These are phyloP conservation scores for Drosophila obscura DNA, from an alignment of 1,140 invertebrate species.

Conservation along the genomic window DNA sequence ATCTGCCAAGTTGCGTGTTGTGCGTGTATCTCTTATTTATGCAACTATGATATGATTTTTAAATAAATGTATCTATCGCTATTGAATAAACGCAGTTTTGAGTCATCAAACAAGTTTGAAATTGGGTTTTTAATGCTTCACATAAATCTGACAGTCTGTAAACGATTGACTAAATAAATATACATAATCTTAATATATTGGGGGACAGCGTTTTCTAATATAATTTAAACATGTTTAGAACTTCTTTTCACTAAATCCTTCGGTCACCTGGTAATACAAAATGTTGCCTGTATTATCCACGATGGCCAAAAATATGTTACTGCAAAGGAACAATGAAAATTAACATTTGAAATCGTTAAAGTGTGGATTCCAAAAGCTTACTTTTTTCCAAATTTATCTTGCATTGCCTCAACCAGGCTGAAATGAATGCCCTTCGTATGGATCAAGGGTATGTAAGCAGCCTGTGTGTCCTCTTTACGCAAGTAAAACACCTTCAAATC, in stretches of 20 bases:
- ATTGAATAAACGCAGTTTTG: conserved; percentile 31
- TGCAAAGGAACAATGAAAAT: neutral
- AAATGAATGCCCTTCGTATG: conserved; percentile 56
- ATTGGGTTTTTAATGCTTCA: neutral
- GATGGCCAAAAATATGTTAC: conserved; percentile 47
- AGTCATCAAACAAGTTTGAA: neutral
- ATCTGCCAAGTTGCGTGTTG: conserved; percentile 46
- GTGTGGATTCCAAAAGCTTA: neutral
- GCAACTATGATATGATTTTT: conserved; percentile 76
- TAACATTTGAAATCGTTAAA: neutral
- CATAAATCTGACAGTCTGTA: too few species aligned
- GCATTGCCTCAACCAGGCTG: conserved; percentile 24
- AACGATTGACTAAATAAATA: too few species aligned
- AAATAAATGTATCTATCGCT: conserved; percentile 80
- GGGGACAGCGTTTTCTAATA: neutral
- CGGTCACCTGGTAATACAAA: conserved; percentile 59
- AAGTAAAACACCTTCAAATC: conserved; percentile 53
- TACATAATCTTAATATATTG: neutral
- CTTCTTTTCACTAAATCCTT: conserved; percentile 39
- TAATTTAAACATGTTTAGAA: neutral
- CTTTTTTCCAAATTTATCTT: conserved; percentile 35
- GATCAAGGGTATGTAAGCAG: conserved; percentile 43
- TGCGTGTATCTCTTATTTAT: conserved; percentile 72
- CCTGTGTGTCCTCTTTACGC: neutral
- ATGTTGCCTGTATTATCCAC: conserved; percentile 64